Conservation (phyloP, 2,113 vertebrate genomes). For the Prunella fulvescens region DNA sequence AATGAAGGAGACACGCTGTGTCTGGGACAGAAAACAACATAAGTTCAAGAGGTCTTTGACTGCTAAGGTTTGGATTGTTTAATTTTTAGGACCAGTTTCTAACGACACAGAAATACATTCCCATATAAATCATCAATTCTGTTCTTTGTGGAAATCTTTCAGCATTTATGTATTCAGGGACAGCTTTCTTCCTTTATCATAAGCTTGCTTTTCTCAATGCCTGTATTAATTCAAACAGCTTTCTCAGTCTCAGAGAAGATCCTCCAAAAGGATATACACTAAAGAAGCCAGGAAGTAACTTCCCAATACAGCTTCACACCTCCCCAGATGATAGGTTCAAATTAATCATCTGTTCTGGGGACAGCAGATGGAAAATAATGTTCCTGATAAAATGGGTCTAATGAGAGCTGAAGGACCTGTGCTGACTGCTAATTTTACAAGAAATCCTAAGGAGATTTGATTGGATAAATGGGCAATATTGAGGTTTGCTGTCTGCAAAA, state of each 20-base stretch:
- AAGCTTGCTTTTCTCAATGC: not conserved
- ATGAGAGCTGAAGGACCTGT: not conserved
- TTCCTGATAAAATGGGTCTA: slow-evolving; percentile 1
- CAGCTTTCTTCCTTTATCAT: not conserved
- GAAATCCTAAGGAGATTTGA: not conserved
- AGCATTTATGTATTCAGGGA: not conserved
- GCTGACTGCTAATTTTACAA: not conserved
- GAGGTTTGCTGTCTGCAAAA: not conserved
- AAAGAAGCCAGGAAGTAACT: not conserved
- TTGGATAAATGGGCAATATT: not conserved
- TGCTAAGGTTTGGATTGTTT: not conserved
- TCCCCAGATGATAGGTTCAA: slow-evolving; percentile 7
- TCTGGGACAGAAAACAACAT: not conserved
- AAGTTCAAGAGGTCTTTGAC: not conserved
- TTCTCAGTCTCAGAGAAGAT: not conserved
- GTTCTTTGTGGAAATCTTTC: not conserved
- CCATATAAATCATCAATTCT: not conserved
- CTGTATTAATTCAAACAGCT: not conserved
- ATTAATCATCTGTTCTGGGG: slow-evolving; percentile 25
- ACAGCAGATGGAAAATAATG: slow-evolving; percentile 19
- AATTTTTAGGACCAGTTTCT: not conserved
- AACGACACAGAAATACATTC: not conserved
- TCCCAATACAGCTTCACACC: not conserved
- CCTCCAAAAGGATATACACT: not conserved
- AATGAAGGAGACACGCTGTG: not conserved